Base-by-base conservation (phyloP, 2,797 vertebrate species). In the Sebastes hubbsi region DNA sequence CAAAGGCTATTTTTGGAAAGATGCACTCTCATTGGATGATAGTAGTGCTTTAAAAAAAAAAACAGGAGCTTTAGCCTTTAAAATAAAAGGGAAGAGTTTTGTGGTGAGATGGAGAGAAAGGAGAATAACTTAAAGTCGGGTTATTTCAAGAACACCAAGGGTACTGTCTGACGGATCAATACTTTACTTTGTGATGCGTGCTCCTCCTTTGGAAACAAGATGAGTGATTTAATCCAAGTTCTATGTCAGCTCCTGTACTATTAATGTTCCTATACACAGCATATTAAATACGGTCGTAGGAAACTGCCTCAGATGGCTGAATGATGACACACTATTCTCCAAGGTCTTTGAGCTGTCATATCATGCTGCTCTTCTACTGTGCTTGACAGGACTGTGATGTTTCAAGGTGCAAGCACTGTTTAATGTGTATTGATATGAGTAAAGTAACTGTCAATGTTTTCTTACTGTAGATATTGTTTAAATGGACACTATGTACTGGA, bases 141-240 rank as follows among this genome's bases (percentile, higher is more conserved):
- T 75, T 54, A 61, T 72, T 81, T 71, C 25, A 55, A 32, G 20
- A 75, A 61, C 22, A 29, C 6, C 16, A 54, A 32, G 7, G 22
- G 42, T 70, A 46, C 46, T 42, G 59, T 61, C 55, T 68, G 74
- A 79, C 52, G 75, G 74, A 87, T 77, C 27, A 79, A 49, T 84
- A 68, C 36, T 82, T 80, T 63, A 68, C 61, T 59, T 52, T 67
- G 20, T 69, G 61, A 80, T 74, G 34, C 20, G 42, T 58, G 55
- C 38, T 29, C 9, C 13, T 69, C 7, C 13, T 65, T 49, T 20
- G 9, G 4, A 52, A 67, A 46, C 8, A 75, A 27, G n/a, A 52
- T 46, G 30, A 73, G 24, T 55, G 27, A 75, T 79, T 83, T 60
- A 67, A 68, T 71, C 24, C 11, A 29, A 72, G 69, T 62, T 62